Evolutionary conservation across 2,797 vertebrate genomes (phyloP).

Genomic region (Pteropus rufus): DNA sequence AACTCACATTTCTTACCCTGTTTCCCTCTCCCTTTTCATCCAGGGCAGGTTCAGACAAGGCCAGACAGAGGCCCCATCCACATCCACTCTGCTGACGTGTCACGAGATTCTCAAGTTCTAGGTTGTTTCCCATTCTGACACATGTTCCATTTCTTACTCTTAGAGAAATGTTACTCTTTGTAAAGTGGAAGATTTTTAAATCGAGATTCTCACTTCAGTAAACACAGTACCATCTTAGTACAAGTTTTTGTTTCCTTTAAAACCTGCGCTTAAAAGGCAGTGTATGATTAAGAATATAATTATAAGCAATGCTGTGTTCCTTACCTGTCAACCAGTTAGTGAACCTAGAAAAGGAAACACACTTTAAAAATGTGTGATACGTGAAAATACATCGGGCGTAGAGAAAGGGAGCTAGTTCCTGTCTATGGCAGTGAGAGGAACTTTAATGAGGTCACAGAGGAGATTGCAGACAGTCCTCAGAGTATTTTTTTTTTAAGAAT

Average conservation of each 20-base stretch:
- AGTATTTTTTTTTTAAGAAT: neutral
- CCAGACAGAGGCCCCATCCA: neutral
- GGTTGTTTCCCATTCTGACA: neutral
- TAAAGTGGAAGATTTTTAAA: neutral
- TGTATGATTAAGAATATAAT: neutral
- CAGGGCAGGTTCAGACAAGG: neutral
- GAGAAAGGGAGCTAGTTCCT: neutral
- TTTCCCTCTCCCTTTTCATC: neutral
- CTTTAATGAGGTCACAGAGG: neutral
- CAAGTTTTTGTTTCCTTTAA: neutral
- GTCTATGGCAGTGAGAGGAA: neutral
- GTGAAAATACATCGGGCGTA: neutral
- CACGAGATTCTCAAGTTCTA: too few relatives aligned
- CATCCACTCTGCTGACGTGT: neutral
- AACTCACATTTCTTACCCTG: neutral
- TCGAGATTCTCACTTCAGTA: neutral
- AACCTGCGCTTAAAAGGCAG: neutral
- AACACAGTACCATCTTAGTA: neutral
- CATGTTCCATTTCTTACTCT: neutral
- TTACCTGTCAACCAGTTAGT: neutral
- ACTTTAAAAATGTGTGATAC: neutral
- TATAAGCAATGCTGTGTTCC: neutral
- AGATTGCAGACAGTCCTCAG: neutral
- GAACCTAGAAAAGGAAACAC: neutral
- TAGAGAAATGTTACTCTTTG: neutral